Conservation (phyloP, 2,888 invertebrate species). For the Seira sanloemensis region DNA sequence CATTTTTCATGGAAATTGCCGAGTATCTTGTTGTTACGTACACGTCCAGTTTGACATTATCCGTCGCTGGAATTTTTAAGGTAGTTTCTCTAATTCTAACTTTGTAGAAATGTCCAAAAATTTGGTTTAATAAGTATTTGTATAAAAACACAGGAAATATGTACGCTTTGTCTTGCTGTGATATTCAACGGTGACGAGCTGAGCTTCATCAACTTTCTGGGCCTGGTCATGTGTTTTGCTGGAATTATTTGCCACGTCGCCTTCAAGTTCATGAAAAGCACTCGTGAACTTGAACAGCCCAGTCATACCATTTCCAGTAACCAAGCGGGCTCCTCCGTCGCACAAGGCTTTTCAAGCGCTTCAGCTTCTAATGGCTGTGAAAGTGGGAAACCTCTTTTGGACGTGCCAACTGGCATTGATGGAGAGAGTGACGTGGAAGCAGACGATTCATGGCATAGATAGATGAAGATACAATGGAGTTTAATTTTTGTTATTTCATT, state of each 20-base stretch:
- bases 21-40: conserved; percentile 95
- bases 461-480: no score
- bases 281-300: conserved; percentile 81
- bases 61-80: conserved; percentile 97
- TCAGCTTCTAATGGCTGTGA: conserved; percentile 19
- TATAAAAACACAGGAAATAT: conserved; percentile 85
- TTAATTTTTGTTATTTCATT: no score
- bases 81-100: no score
- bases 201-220: conserved; percentile 87
- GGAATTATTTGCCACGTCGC: conserved; percentile 92
- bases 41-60: conserved; percentile 96
- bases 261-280: conserved; percentile 79
- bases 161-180: conserved; percentile 92
- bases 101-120: neutral
- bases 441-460: conserved; percentile 46
- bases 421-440: conserved; percentile 50
- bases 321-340: neutral
- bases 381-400: conserved; percentile 41
- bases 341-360: neutral
- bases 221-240: conserved; percentile 89
- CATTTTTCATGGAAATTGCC: conserved; percentile 95
- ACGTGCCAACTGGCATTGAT: neutral
- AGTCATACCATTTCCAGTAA: conserved; percentile 77
- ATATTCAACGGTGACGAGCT: conserved; percentile 91
- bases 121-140: conserved; percentile 17